Base-by-base conservation (phyloP, 2,888 invertebrate species). In the Drosophila paramelanica region DNA sequence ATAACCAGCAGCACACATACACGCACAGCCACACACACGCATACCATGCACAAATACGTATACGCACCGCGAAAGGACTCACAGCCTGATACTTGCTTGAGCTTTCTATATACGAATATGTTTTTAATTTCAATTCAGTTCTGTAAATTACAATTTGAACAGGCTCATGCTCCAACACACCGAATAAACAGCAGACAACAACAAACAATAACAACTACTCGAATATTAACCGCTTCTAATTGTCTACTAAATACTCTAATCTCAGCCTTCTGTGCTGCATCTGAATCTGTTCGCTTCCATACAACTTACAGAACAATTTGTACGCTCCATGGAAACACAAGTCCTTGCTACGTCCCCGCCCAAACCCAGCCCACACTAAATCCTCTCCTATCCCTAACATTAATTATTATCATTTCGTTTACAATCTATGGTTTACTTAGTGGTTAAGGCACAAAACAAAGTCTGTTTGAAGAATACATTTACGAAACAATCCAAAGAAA, bases 141-240 rank as follows among this genome's bases (percentile, higher is more conserved):
- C 36, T 85, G 64, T 75, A 67, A 36, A 73, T 60, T 70, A 73
- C 77, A 62, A 75, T 57, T 67, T 67, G 71, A 51, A 55, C 43
- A 67, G 73, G 80, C 83, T 82, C 75, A 79, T 88, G 77, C 81
- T 88, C 83, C 88, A 86, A 86, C 75, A 88, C 75, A 88, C 78
- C 75, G 82, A 82, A 79, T 77, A 79, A 80, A 77, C 82, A 67
- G 60, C 77, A 72, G 75, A 69, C 62, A 62, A 65, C 49, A 49
- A 67, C 60, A 46, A 56, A 67, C 41, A 43, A 55, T 33, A 64
- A 51, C 50, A 64, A 68, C 41, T 69, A 73, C 49, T 59, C 49
- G 51, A 61, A 72, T 72, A 25, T 42, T 72, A 62, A 75, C 23
- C 83, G 87, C 89, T 75, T 88, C 77, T 77, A 76, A 86, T 56